These are phyloP conservation scores for Ctenodactylus gundi DNA, from an alignment of 2,113 vertebrate genomes.

Conservation along the genomic window DNA sequence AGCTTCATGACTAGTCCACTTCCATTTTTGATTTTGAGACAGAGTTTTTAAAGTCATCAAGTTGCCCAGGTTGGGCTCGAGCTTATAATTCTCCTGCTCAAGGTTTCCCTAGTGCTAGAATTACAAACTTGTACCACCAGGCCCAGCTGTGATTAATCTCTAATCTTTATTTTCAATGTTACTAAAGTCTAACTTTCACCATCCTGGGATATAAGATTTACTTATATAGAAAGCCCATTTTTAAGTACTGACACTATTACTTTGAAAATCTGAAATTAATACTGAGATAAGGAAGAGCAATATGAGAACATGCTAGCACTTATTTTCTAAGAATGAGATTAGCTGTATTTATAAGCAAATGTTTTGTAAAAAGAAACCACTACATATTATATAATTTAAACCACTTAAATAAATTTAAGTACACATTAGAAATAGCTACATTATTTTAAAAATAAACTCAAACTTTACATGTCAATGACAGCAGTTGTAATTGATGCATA, in stretches of 20 bases:
- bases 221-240: neutral
- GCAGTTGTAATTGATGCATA: too few relatives aligned
- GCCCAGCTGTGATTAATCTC: neutral
- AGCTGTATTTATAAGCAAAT: neutral
- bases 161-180: neutral
- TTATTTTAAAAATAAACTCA: too few relatives aligned
- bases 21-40: too few relatives aligned
- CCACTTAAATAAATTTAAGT: neutral
- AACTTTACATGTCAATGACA: too few relatives aligned
- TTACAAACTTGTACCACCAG: too few relatives aligned
- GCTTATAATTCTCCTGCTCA: too few relatives aligned
- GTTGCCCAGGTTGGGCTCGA: too few relatives aligned
- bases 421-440: too few relatives aligned
- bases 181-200: neutral
- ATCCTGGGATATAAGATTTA: neutral
- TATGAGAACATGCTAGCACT: neutral
- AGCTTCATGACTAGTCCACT: too few relatives aligned
- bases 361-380: neutral
- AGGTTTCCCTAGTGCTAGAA: too few relatives aligned
- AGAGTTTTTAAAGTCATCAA: too few relatives aligned
- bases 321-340: neutral
- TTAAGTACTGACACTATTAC: neutral
- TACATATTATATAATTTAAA: neutral
- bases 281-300: neutral
- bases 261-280: neutral